Conservation (phyloP, 2,113 vertebrate genomes). For the Sorex fumeus region DNA sequence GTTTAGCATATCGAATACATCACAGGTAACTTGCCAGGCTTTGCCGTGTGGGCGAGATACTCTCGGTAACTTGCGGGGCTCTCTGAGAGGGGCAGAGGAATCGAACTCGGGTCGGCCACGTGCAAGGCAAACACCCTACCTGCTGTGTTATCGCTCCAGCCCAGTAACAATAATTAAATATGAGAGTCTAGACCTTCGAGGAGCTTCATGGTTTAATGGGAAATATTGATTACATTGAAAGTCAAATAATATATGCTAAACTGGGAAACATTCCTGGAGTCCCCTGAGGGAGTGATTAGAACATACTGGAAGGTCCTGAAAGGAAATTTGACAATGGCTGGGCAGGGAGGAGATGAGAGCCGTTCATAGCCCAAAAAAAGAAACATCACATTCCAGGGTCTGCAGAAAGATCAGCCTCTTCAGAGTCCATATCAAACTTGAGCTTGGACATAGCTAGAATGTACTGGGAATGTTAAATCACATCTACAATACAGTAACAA, state of each 20-base stretch:
- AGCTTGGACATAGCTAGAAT: neutral
- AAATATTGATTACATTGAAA: neutral
- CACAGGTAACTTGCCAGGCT: too few relatives aligned
- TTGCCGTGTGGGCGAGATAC: too few relatives aligned
- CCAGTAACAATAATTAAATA: too few relatives aligned
- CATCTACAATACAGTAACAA: neutral
- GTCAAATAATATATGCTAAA: neutral
- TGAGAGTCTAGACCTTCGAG: neutral
- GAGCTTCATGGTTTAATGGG: neutral
- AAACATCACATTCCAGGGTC: neutral
- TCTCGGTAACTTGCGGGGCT: too few relatives aligned
- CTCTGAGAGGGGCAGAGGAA: too few relatives aligned
- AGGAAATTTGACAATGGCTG: neutral
- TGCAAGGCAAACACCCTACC: too few relatives aligned
- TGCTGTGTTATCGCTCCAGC: too few relatives aligned
- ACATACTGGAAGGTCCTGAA: neutral
- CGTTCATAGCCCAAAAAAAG: neutral
- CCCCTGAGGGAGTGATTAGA: neutral
- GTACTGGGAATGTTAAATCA: neutral
- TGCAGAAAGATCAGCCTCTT: neutral
- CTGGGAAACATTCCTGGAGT: neutral
- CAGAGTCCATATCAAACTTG: neutral
- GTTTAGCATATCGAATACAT: too few relatives aligned
- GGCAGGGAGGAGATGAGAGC: neutral
- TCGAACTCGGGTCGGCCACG: too few relatives aligned